Base-by-base conservation (phyloP, 2,797 vertebrate species). In the Mallotus villosus region DNA sequence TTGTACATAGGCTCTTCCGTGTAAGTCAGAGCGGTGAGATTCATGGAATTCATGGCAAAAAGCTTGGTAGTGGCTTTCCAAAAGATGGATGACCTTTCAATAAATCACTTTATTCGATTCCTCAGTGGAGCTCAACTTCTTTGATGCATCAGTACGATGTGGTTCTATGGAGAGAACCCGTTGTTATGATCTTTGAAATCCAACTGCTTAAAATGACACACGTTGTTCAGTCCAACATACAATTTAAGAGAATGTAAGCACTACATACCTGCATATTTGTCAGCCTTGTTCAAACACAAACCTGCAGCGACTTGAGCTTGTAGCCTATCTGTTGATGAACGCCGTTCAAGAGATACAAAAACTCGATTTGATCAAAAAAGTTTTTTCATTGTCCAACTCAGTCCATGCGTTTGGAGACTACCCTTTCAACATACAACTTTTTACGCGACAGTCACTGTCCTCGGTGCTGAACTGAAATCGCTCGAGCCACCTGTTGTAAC, bases 1-100 rank as follows among this genome's bases (percentile, higher is more conserved):
- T 75, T 82, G 85, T 91, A 95, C 64, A 94, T 76, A 0, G 92
- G 86, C 2, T 73, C 80, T 4, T 51, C 78, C 0, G 85, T 85
- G 27, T 71, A 78, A 84, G 91, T 91, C 22, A 83, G 29, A 5
- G 62, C 75, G n/a, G 81, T 82, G 5, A 88, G 2, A 19, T 94
- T 92, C 32, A 74, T 61, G 1, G 68, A 63, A 74, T 85, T 87
- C 89, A 91, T 92, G 19, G 4, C 51, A 17, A 55, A 55, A 53
- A 17, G 17, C 3, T 16, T 49, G 51, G 51, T 17, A 55, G 16
- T 17, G 3, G 19, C 51, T 17, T 55, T 17, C 19, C 51, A 24
- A 16, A 60, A 4, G 21, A 22, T 60, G 22, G 53, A 53, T 53
- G 24, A 19, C 22, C 3, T 6, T 41, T 27, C 8, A n/a, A 29